Conservation (phyloP, 1,140 invertebrate genomes). For the Habropoda laboriosa region DNA sequence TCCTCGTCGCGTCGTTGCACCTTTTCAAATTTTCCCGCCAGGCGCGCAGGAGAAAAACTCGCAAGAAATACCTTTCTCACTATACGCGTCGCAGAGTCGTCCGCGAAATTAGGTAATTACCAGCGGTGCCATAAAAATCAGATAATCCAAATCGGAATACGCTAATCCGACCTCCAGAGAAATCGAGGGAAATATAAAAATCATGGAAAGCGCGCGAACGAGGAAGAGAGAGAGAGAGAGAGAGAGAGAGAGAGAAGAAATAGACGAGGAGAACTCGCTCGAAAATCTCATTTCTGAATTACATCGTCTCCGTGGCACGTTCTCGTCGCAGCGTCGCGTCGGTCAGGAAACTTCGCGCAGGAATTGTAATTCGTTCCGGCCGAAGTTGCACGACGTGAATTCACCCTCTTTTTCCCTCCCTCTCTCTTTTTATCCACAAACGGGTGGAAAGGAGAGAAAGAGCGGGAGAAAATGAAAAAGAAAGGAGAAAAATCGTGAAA, state of each 20-base stretch:
- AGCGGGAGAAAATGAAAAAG: neutral
- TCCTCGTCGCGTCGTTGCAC: neutral
- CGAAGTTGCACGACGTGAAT: constrained; percentile 11
- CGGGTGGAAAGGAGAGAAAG: too few species aligned
- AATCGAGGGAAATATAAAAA: constrained; percentile 15
- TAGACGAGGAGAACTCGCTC: neutral
- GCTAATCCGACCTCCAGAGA: neutral
- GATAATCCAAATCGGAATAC: neutral
- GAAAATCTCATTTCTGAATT: constrained; percentile 46
- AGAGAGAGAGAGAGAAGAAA: neutral
- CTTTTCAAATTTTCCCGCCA: neutral
- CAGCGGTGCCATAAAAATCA: neutral
- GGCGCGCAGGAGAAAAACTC: neutral
- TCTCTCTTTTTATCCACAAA: too few species aligned
- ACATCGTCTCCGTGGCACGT: constrained; percentile 17
- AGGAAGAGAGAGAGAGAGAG: neutral
- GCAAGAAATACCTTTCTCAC: too few species aligned
- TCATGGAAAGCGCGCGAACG: neutral
- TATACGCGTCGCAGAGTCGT: neutral
- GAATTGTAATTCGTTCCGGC: constrained; percentile 32
- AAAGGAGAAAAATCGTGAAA: neutral
- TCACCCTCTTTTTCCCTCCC: neutral
- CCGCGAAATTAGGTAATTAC: constrained; percentile 15
- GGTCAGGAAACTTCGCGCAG: constrained; percentile 8
- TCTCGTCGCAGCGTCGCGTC: too few species aligned